Evolutionary conservation across 1,140 invertebrate genomes (phyloP).

Genomic region (Paraescarpia echinospica): DNA sequence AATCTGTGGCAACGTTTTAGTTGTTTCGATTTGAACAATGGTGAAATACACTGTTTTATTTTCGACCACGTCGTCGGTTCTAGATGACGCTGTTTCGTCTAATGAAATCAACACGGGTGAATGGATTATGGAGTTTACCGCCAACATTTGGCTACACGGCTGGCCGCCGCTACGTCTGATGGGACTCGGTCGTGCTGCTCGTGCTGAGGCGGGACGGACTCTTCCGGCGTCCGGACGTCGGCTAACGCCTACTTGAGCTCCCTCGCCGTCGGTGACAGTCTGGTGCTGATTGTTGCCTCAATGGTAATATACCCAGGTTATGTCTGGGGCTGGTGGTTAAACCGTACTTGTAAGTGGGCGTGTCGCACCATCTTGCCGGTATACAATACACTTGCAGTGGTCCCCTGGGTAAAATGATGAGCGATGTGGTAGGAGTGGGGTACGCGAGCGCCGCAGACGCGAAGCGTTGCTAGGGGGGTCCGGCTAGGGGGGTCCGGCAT

Average conservation of each 20-base stretch:
- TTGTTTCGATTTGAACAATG: neutral
- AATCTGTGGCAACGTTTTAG: neutral
- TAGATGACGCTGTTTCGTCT: neutral
- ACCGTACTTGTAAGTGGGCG: neutral
- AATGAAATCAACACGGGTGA: neutral
- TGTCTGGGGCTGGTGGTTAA: neutral
- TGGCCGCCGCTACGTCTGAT: neutral
- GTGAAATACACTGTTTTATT: neutral
- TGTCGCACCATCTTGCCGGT: neutral
- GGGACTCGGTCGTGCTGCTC: neutral
- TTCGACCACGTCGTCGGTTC: neutral
- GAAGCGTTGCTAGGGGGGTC: too few species aligned
- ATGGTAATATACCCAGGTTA: neutral
- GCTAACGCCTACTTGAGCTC: neutral
- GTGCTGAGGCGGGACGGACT: neutral
- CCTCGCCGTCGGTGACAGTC: neutral
- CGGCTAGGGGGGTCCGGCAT: too few species aligned
- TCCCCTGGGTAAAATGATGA: too few species aligned
- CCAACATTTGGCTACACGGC: neutral
- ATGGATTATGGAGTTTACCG: neutral
- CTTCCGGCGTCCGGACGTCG: neutral
- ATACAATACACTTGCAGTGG: too few species aligned
- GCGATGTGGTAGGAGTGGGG: too few species aligned
- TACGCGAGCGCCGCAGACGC: too few species aligned
- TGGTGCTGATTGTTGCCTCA: neutral